Percentiles rank a stretch among this genome's conserved stretches.
phyloP scores from a whole-genome alignment of 1,140 invertebrate species.

The Ips nitidus region DNA sequence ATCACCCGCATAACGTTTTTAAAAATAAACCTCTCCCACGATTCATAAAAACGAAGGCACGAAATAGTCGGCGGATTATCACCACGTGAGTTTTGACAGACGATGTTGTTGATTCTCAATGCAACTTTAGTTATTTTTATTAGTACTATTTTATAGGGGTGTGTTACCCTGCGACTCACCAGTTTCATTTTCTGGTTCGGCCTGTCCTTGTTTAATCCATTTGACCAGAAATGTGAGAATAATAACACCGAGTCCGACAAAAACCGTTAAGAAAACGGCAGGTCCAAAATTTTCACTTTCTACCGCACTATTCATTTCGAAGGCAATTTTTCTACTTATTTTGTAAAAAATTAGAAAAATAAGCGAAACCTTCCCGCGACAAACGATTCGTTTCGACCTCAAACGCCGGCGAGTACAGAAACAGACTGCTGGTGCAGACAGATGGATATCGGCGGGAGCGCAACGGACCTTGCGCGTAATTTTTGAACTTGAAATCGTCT shows the following conservation, averaged over 20 bases:
- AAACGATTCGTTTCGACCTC: conserved; percentile 7
- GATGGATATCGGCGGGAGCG: conserved; percentile 14
- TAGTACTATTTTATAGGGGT: too few species aligned
- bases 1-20: conserved; percentile 1
- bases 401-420: conserved; percentile 7
- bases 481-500: conserved; percentile 9
- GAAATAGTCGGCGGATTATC: conserved; percentile 3
- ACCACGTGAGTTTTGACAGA: conserved; percentile 18
- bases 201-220: conserved; percentile 20
- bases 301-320: conserved; percentile 9
- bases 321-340: neutral
- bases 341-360: neutral
- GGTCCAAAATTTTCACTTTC: conserved; percentile 17
- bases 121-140: too few species aligned
- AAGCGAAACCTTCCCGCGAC: conserved; percentile 3
- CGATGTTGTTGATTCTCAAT: neutral
- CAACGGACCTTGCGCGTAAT: conserved; percentile 8
- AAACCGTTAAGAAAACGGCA: conserved; percentile 12
- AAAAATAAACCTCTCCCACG: conserved; percentile 5
- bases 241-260: conserved; percentile 26
- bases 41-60: neutral
- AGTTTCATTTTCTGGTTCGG: conserved; percentile 1
- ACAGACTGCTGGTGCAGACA: conserved; percentile 5
- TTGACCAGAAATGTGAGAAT: conserved; percentile 24
- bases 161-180: conserved; percentile 6